Percentiles rank a stretch among this genome's conserved stretches.
Conservation (phyloP, 2,797 vertebrate genomes). For the Cyclura pinguis region DNA sequence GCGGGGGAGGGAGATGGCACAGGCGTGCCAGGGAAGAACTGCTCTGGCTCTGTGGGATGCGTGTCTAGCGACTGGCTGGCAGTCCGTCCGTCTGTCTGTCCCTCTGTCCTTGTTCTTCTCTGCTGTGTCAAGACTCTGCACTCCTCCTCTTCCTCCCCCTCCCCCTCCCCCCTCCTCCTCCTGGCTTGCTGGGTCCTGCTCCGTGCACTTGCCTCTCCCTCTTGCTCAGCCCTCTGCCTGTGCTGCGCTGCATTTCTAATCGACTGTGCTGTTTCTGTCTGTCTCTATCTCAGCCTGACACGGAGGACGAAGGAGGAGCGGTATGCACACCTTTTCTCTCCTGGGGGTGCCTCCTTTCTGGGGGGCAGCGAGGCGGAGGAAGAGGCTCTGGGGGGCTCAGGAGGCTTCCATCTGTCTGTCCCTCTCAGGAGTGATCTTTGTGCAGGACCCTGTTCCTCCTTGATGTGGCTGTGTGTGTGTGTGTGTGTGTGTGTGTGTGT, state of each 20-base stretch:
- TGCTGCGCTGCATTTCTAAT: constrained; percentile 75
- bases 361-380: not conserved
- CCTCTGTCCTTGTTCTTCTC: too few species aligned
- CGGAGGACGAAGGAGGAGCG: constrained; percentile 90
- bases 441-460: not conserved
- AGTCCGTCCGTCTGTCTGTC: not conserved
- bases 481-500: too few species aligned
- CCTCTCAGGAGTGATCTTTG: not conserved
- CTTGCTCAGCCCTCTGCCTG: not conserved
- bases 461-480: not conserved
- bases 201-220: not conserved
- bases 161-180: not conserved
- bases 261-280: constrained; percentile 80
- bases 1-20: not conserved
- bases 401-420: not conserved
- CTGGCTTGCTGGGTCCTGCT: not conserved
- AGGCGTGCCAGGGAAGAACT: not conserved
- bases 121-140: not conserved
- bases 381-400: not conserved
- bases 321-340: constrained; percentile 87
- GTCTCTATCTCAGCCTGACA: constrained; percentile 87
- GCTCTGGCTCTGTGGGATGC: not conserved
- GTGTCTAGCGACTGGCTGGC: too few species aligned
- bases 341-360: constrained; percentile 26
- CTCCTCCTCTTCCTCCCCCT: too few species aligned